Conservation (phyloP, 1,140 invertebrate species). For the Cherax destructor region DNA sequence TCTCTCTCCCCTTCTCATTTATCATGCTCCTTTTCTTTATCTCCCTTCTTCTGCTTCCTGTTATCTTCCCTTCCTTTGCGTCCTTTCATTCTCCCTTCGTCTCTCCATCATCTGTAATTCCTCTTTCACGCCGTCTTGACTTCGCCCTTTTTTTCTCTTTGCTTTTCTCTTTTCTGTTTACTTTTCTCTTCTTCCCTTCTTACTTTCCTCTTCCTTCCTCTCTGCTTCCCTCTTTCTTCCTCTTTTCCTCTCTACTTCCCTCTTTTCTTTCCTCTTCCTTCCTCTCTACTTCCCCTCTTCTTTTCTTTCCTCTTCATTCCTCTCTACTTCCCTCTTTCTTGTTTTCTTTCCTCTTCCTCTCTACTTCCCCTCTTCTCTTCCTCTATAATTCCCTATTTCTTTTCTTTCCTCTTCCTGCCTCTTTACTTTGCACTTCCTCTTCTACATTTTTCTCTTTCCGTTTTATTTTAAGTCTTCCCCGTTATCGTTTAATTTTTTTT, state of each 20-base stretch:
- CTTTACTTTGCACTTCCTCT: not conserved
- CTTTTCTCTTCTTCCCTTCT: not conserved
- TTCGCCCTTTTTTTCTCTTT: not conserved
- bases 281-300: too few relatives aligned
- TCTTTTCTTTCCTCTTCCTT: too few relatives aligned
- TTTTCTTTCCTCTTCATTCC: too few relatives aligned
- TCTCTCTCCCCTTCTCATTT: too few relatives aligned
- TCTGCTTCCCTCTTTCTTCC: not conserved
- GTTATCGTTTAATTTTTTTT: not conserved
- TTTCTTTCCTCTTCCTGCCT: too few relatives aligned
- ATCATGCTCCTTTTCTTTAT: not conserved
- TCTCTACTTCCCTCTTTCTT: too few relatives aligned
- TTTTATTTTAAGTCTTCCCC: not conserved
- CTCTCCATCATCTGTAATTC: not conserved
- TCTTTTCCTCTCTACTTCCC: not conserved
- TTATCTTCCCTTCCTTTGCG: too few relatives aligned
- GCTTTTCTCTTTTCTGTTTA: not conserved
- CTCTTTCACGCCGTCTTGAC: not conserved
- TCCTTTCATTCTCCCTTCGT: not conserved
- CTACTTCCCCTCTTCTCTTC: too few relatives aligned
- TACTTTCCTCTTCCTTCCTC: not conserved
- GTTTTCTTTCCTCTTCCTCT: too few relatives aligned
- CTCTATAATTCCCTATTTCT: too few relatives aligned
- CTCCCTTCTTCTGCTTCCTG: not conserved
- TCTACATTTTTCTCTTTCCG: not conserved